A percentile compares a stretch with the other conserved stretches of the same genome.
Conservation (phyloP, 2,113 vertebrate species). For the Pungitius pungitius region DNA sequence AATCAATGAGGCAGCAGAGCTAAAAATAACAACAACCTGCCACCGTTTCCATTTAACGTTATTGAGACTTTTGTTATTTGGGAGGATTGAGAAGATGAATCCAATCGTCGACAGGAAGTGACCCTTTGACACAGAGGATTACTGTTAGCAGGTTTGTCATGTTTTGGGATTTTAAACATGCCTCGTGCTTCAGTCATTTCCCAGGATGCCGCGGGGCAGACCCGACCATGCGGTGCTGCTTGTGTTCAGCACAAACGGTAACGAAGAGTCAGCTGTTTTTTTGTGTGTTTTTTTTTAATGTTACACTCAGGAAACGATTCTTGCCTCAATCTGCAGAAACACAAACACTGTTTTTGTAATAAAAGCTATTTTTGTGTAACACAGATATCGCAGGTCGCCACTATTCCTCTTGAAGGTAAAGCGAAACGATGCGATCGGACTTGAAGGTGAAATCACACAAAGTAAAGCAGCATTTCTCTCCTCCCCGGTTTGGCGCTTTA, state of each 20-base stretch:
- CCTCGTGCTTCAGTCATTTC: constrained; percentile 33
- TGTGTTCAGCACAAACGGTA: not conserved
- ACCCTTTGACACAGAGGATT: constrained; percentile 14
- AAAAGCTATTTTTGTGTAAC: not conserved
- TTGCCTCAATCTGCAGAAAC: constrained; percentile 34
- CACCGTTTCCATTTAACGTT: too few relatives aligned
- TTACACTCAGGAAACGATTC: constrained; percentile 24
- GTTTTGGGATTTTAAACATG: not conserved
- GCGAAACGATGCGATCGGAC: too few relatives aligned
- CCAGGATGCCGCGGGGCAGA: constrained; percentile 36
- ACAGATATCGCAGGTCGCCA: not conserved
- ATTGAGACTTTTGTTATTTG: not conserved
- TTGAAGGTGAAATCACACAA: too few relatives aligned
- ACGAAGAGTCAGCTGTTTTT: constrained; percentile 39
- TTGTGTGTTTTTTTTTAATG: constrained; percentile 23
- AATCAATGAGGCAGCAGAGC: too few relatives aligned
- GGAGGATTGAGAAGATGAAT: constrained; percentile 11
- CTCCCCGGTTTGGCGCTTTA: too few relatives aligned
- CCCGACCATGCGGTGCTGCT: not conserved
- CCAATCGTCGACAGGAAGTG: constrained; percentile 20
- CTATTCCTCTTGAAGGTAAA: not conserved
- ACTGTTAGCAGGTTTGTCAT: not conserved
- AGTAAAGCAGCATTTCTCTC: too few relatives aligned
- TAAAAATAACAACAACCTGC: too few relatives aligned
- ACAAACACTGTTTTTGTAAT: not conserved